Percentiles rank a stretch among this genome's conserved stretches.
Evolutionary conservation across 2,113 vertebrate species (phyloP).

Genomic region (Dipodomys stephensi): DNA sequence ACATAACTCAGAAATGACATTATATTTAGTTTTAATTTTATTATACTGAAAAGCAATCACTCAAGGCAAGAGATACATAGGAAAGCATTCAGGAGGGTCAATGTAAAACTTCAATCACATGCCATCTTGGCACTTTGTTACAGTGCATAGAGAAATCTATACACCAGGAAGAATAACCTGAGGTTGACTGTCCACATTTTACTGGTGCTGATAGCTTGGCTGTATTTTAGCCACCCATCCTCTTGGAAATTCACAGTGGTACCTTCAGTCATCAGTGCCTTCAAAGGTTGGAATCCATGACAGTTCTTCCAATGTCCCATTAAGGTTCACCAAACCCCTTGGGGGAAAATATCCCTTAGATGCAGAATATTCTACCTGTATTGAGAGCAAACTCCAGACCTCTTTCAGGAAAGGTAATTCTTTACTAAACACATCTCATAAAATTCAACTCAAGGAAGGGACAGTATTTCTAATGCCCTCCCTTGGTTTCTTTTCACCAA

Average conservation of each 20-base stretch:
- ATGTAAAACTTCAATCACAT: background rate
- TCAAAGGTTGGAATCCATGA: background rate
- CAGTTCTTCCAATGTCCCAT: background rate
- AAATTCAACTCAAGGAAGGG: background rate
- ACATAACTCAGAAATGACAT: background rate
- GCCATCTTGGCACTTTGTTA: background rate
- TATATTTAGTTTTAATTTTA: background rate
- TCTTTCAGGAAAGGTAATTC: background rate
- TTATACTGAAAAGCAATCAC: background rate
- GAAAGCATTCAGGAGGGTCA: accelerated
- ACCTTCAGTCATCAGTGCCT: background rate
- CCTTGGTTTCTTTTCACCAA: background rate
- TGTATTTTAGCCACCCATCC: background rate
- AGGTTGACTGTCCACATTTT: background rate
- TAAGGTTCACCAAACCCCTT: background rate
- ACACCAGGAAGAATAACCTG: accelerated
- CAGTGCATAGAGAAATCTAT: background rate
- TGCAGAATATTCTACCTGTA: background rate
- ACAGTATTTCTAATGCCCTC: background rate
- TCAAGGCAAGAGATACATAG: background rate
- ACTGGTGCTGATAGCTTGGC: accelerated
- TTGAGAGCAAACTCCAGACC: background rate
- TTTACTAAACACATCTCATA: background rate
- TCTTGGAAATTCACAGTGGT: background rate
- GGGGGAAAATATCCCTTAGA: background rate